Evolutionary conservation across 1,140 invertebrate genomes (phyloP).

Genomic region (Apis laboriosa): DNA sequence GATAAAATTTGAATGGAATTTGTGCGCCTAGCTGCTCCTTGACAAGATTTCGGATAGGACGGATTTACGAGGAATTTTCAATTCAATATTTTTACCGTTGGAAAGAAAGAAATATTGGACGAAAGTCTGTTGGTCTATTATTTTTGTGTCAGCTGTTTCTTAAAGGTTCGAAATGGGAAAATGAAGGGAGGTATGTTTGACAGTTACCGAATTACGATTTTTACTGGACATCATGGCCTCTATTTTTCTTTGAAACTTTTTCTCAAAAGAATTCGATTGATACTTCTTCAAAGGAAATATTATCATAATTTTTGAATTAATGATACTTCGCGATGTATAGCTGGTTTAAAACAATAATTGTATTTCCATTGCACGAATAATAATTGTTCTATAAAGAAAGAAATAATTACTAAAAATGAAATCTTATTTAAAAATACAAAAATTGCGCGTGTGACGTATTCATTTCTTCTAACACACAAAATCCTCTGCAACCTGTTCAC

Average conservation of each 20-base stretch:
- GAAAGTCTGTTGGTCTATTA: not conserved
- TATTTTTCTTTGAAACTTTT: not conserved
- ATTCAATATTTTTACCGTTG: not conserved
- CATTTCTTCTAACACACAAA: no score
- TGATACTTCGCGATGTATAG: no score
- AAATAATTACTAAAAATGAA: no score
- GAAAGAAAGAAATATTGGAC: not conserved
- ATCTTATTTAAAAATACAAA: no score
- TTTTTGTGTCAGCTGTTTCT: slow-evolving; percentile 14
- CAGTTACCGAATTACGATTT: not conserved
- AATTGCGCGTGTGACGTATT: no score
- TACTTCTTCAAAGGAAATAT: not conserved
- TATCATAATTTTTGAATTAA: not conserved
- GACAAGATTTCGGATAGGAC: not conserved
- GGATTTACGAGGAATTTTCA: not conserved
- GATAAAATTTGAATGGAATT: no score
- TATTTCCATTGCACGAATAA: no score
- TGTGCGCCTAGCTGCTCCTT: no score
- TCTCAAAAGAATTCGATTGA: not conserved
- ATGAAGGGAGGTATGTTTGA: not conserved
- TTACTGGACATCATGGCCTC: not conserved
- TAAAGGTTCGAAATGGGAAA: not conserved
- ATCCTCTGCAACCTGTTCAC: not conserved
- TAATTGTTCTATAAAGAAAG: no score
- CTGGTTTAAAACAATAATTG: no score